Evolutionary conservation across 2,797 vertebrate genomes (phyloP).

Genomic region (Pipistrellus pygmaeus): DNA sequence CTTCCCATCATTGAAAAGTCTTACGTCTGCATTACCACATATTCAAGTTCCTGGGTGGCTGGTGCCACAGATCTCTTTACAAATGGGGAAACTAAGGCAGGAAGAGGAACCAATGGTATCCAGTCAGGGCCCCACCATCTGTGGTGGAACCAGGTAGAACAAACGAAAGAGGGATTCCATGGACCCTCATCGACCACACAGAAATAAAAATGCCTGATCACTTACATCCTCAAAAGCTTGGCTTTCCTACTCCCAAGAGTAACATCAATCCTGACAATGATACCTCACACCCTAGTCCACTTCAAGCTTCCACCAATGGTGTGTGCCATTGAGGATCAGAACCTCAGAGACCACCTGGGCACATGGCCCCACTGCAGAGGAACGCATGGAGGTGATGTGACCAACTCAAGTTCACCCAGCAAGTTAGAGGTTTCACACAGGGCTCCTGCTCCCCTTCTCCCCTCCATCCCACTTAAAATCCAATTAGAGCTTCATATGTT

Average conservation of each 20-base stretch:
- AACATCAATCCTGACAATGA: accelerated
- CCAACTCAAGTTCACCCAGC: not conserved
- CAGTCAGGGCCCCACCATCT: not conserved
- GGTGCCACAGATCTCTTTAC: not conserved
- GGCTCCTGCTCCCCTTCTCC: accelerated
- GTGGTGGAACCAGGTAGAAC: not conserved
- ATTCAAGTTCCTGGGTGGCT: not conserved
- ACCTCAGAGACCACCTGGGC: no score
- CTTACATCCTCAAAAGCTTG: not conserved
- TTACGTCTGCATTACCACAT: not conserved
- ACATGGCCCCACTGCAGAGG: not conserved
- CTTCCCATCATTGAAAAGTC: not conserved
- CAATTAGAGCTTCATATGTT: not conserved
- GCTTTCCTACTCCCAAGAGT: not conserved
- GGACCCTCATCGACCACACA: no score
- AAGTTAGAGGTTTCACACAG: not conserved
- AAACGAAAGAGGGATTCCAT: not conserved
- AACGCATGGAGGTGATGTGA: not conserved
- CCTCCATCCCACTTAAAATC: accelerated
- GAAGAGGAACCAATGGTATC: not conserved
- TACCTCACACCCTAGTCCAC: not conserved
- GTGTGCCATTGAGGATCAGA: not conserved
- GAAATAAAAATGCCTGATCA: not conserved
- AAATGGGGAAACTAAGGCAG: not conserved
- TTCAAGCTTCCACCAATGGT: not conserved